Percentiles rank a stretch among this genome's conserved stretches.
Evolutionary conservation across 2,797 vertebrate species (phyloP).

Genomic region (Sebastes oblongus): DNA sequence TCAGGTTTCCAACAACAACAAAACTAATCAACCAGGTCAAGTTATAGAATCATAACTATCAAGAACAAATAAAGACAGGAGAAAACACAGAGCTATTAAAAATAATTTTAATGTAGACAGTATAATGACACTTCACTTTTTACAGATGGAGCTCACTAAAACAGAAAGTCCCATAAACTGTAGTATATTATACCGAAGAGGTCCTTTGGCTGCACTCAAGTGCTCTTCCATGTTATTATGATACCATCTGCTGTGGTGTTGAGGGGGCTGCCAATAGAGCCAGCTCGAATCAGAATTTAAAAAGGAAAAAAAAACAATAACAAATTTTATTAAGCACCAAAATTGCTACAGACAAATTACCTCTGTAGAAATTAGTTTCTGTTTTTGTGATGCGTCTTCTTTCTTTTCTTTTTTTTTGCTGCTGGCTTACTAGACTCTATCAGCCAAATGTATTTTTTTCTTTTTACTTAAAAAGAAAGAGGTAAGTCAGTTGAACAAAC

Average conservation of each 20-base stretch:
- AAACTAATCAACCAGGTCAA: not conserved
- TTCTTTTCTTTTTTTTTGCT: not conserved
- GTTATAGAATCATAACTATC: not conserved
- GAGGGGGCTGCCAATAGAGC: not conserved
- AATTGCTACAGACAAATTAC: slow-evolving; percentile 5
- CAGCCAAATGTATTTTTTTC: not conserved
- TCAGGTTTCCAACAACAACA: too few relatives aligned
- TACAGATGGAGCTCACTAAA: slow-evolving; percentile 56
- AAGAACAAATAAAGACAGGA: not conserved
- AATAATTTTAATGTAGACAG: slow-evolving; percentile 66
- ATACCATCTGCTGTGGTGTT: slow-evolving; percentile 18
- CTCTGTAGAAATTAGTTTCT: not conserved
- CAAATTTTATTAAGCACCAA: slow-evolving; percentile 1
- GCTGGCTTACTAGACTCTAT: not conserved
- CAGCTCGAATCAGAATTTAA: not conserved
- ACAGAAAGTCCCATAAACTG: slow-evolving; percentile 50
- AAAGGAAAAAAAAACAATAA: not conserved
- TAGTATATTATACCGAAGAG: slow-evolving; percentile 15
- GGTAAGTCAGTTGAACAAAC: slow-evolving; percentile 10
- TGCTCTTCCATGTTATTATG: slow-evolving; percentile 8
- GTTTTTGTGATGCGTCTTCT: not conserved
- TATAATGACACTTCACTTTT: slow-evolving; percentile 57
- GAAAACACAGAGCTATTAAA: slow-evolving; percentile 55
- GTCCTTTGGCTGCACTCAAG: slow-evolving; percentile 22
- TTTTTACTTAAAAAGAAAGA: not conserved